Conservation (phyloP, 2,888 invertebrate species). For the Tenthredo livida region DNA sequence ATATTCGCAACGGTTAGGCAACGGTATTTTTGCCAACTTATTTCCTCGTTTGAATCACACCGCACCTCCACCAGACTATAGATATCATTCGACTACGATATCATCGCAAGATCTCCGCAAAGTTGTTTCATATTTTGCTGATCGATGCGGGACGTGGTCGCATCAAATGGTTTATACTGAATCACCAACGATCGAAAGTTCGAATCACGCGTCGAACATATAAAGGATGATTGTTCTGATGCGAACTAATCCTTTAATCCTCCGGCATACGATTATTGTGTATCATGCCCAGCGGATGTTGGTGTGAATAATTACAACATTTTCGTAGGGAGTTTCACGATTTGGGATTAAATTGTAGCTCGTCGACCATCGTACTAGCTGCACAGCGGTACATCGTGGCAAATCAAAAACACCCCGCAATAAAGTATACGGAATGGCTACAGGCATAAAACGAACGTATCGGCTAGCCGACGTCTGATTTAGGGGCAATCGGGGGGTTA, state of each 20-base stretch:
- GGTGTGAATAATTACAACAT: constrained; percentile 1
- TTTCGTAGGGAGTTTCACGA: background rate
- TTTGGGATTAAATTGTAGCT: constrained; percentile 3
- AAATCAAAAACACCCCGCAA: constrained; percentile 22
- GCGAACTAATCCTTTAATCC: constrained; percentile 2
- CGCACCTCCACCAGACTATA: background rate
- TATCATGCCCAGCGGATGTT: background rate
- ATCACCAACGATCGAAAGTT: background rate
- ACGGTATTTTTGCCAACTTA: background rate
- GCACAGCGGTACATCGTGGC: background rate
- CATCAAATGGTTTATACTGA: no score
- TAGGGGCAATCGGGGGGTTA: constrained; percentile 17
- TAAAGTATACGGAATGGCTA: constrained; percentile 17
- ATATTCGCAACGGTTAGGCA: background rate
- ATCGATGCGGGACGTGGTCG: no score
- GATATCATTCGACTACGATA: background rate
- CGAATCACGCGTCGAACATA: background rate
- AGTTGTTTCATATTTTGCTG: background rate
- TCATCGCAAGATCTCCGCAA: background rate
- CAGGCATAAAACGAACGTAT: constrained; percentile 17
- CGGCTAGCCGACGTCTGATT: background rate
- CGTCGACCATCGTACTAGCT: background rate
- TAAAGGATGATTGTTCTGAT: background rate
- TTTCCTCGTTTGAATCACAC: background rate
- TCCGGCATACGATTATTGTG: background rate